Evolutionary conservation across 2,113 vertebrate genomes (phyloP).

Genomic region (Malurus cyaneus): DNA sequence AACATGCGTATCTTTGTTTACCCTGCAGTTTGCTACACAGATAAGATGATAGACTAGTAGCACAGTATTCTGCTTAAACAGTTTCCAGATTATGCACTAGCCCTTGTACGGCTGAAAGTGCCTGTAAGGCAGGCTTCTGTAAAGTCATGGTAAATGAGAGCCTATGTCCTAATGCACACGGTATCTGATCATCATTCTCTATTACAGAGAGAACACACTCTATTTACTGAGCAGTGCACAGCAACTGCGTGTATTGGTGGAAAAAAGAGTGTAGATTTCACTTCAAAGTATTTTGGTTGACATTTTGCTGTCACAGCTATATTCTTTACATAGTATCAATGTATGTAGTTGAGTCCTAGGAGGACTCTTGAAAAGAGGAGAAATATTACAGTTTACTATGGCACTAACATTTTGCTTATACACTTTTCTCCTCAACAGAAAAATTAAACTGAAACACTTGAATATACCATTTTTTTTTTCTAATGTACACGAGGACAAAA

Average conservation of each 20-base stretch:
- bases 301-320: neutral
- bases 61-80: slow-evolving; percentile 55
- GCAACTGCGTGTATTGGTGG: slow-evolving; percentile 36
- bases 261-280: slow-evolving; percentile 5
- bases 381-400: slow-evolving; percentile 54
- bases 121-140: slow-evolving; percentile 63
- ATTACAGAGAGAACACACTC: slow-evolving; percentile 63
- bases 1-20: slow-evolving; percentile 65
- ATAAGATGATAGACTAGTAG: slow-evolving; percentile 61
- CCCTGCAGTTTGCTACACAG: slow-evolving; percentile 62
- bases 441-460: slow-evolving; percentile 43
- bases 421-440: slow-evolving; percentile 35
- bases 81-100: slow-evolving; percentile 66
- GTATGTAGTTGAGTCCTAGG: slow-evolving; percentile 41
- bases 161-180: slow-evolving; percentile 11
- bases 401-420: slow-evolving; percentile 66
- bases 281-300: neutral
- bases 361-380: slow-evolving; percentile 49
- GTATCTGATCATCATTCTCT: slow-evolving; percentile 60
- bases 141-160: slow-evolving; percentile 66
- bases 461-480: slow-evolving; percentile 42
- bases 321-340: slow-evolving; percentile 48
- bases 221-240: slow-evolving; percentile 55
- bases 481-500: slow-evolving; percentile 47
- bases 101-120: slow-evolving; percentile 64